phyloP scores from a whole-genome alignment of 2,113 vertebrate genomes.

The Ochotona curzoniae region DNA sequence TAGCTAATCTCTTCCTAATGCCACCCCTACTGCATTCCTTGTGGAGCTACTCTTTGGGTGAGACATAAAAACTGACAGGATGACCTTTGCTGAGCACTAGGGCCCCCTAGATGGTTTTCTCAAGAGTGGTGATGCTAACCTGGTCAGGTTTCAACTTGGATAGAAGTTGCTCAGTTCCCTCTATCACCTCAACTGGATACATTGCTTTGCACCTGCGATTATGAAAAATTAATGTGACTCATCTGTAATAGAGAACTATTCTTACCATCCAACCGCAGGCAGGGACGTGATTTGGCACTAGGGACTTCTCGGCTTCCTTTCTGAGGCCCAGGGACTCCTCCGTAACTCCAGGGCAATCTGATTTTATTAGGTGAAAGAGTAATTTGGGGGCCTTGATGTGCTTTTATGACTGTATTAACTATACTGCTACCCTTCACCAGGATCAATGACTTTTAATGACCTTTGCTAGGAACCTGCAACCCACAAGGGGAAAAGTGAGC shows the following conservation, averaged over 20 bases:
- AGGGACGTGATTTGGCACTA: neutral
- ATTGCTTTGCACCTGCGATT: slow-evolving; percentile 69
- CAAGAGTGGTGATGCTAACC: slow-evolving; percentile 57
- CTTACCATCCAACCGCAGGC: neutral
- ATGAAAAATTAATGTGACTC: slow-evolving; percentile 72
- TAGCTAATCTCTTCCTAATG: slow-evolving; percentile 55
- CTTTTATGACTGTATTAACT: slow-evolving; percentile 70
- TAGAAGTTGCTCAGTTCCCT: neutral
- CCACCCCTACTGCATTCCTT: slow-evolving; percentile 16
- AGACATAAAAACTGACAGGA: slow-evolving; percentile 66
- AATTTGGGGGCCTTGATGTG: slow-evolving; percentile 59
- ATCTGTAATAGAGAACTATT: slow-evolving; percentile 42
- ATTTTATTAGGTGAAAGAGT: slow-evolving; percentile 69
- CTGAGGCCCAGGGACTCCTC: slow-evolving; percentile 30
- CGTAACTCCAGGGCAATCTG: slow-evolving; percentile 54
- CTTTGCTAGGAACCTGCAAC: slow-evolving; percentile 48
- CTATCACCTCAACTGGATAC: slow-evolving; percentile 61
- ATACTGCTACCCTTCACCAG: slow-evolving; percentile 44
- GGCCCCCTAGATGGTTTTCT: slow-evolving; percentile 59
- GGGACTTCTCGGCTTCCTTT: slow-evolving; percentile 45
- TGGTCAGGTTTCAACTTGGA: slow-evolving; percentile 63
- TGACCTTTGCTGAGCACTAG: slow-evolving; percentile 68
- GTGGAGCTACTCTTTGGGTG: slow-evolving; percentile 52
- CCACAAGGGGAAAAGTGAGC: neutral
- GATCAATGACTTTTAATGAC: slow-evolving; percentile 61